Conservation (phyloP, 2,113 vertebrate species). For the Neotragus moschatus region DNA sequence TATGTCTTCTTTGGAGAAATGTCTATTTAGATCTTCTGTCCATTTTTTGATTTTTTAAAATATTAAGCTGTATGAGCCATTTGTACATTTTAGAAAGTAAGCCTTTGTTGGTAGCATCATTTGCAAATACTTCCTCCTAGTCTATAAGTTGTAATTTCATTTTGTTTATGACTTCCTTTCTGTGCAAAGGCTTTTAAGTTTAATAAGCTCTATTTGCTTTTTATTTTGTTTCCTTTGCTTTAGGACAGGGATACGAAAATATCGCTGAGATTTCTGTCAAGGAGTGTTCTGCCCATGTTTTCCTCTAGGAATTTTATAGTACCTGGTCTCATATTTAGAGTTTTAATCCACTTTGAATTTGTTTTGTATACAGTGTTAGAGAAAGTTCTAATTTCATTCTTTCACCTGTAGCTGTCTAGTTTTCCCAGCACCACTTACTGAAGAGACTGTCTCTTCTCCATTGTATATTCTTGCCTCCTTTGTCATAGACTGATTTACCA, state of each 20-base stretch:
- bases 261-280: not conserved
- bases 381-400: not conserved
- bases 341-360: not conserved
- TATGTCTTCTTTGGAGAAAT: not conserved
- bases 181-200: not conserved
- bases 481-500: not conserved
- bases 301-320: not conserved
- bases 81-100: not conserved
- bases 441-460: not conserved
- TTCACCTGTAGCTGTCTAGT: not conserved
- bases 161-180: not conserved
- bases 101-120: not conserved
- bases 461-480: not conserved
- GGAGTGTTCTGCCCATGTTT: not conserved
- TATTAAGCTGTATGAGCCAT: not conserved
- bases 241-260: not conserved
- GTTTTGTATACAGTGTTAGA: not conserved
- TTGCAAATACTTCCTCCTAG: not conserved
- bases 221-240: not conserved
- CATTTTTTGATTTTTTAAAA: not conserved
- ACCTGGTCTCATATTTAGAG: not conserved
- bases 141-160: not conserved
- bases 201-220: not conserved
- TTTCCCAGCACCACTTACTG: not conserved
- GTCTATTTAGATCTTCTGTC: not conserved